These are phyloP conservation scores for Apocrypta bakeri DNA, from an alignment of 1,140 invertebrate species.

Conservation along the genomic window DNA sequence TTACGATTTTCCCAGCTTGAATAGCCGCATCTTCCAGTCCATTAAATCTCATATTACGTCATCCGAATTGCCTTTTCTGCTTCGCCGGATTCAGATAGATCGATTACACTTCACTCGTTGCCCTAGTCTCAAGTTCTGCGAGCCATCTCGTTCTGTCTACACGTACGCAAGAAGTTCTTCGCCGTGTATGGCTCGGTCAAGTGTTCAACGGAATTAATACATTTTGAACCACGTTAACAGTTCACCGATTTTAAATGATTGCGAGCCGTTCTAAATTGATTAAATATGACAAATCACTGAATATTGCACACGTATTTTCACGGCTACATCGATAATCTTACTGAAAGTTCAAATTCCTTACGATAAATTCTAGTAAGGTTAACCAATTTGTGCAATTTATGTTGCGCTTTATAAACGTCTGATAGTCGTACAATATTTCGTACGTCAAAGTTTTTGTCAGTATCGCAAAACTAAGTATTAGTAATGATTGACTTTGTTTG, in stretches of 20 bases:
- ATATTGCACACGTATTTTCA: too few relatives aligned
- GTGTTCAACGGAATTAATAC: not conserved
- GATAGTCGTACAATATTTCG: too few relatives aligned
- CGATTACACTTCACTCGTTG: slow-evolving; percentile 28
- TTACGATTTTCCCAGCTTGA: not conserved
- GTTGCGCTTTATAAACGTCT: too few relatives aligned
- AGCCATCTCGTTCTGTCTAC: not conserved
- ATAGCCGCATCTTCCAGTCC: slow-evolving; percentile 19
- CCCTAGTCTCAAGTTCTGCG: not conserved
- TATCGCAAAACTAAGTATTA: not conserved
- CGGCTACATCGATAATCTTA: too few relatives aligned
- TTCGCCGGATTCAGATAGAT: slow-evolving; percentile 14
- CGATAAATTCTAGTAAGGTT: too few relatives aligned
- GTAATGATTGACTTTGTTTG: not conserved
- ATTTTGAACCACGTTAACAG: too few relatives aligned
- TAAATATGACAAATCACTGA: too few relatives aligned
- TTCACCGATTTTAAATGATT: too few relatives aligned
- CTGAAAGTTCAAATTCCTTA: too few relatives aligned
- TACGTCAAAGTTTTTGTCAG: too few relatives aligned
- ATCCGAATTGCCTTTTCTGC: slow-evolving; percentile 22
- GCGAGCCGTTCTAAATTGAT: too few relatives aligned
- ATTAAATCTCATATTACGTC: slow-evolving; percentile 25
- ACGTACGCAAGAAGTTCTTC: not conserved
- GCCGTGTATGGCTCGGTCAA: not conserved
- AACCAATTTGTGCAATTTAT: too few relatives aligned